These are phyloP conservation scores for Zaprionus bogoriensis DNA, from an alignment of 2,888 invertebrate species.

Conservation along the genomic window DNA sequence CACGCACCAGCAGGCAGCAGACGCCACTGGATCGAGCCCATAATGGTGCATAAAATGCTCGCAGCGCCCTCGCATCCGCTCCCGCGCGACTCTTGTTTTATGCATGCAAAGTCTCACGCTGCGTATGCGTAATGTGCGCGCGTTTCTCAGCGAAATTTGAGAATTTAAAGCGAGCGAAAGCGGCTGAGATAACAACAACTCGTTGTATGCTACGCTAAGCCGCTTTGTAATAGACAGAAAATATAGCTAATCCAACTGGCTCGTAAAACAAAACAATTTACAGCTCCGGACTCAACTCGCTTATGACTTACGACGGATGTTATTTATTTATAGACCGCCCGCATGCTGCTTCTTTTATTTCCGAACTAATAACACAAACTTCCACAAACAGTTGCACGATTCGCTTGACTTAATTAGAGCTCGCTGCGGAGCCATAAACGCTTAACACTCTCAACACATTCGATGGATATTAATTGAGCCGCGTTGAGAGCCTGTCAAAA, in stretches of 20 bases:
- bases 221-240: too few relatives aligned
- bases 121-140: conserved; percentile 61
- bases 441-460: conserved; percentile 49
- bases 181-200: background rate
- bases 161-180: conserved; percentile 6
- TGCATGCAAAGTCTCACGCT: conserved; percentile 68
- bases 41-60: conserved; percentile 50
- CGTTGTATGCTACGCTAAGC: background rate
- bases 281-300: background rate
- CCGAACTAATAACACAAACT: conserved; percentile 36
- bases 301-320: background rate
- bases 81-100: conserved; percentile 52
- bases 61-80: conserved; percentile 7
- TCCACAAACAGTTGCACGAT: conserved; percentile 12
- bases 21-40: conserved; percentile 1
- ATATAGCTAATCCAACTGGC: background rate
- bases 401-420: conserved; percentile 57
- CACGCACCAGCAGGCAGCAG: conserved; percentile 22
- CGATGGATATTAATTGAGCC: conserved; percentile 73
- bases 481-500: conserved; percentile 69
- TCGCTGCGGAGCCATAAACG: conserved; percentile 58
- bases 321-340: conserved; percentile 42
- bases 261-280: background rate
- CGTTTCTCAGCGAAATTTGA: conserved; percentile 5
- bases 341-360: conserved; percentile 23